phyloP scores from a whole-genome alignment of 2,113 vertebrate genomes.

The Catagonus wagneri region DNA sequence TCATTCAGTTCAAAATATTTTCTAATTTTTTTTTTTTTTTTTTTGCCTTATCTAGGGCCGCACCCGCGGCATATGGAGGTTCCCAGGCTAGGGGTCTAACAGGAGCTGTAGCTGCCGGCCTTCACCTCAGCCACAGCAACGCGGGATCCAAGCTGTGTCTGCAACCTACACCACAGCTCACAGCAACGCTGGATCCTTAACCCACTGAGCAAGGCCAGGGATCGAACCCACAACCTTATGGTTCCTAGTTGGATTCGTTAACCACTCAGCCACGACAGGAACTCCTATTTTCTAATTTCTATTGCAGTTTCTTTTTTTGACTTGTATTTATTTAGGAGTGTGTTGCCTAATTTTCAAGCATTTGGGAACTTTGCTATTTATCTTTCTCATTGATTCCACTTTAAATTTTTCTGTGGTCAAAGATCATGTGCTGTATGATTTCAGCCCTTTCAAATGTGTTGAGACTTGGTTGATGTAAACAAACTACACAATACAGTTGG shows the following conservation, averaged over 20 bases:
- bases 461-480: neutral
- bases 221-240: too few relatives aligned
- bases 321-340: neutral
- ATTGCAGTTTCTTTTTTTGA: conserved; percentile 10
- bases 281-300: conserved; percentile 5
- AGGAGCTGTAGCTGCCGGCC: too few relatives aligned
- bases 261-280: too few relatives aligned
- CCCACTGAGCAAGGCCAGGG: too few relatives aligned
- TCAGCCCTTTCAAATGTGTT: conserved; percentile 22
- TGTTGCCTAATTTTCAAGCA: conserved; percentile 42
- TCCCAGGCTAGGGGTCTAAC: too few relatives aligned
- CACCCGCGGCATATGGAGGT: too few relatives aligned
- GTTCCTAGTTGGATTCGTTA: too few relatives aligned
- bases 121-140: too few relatives aligned
- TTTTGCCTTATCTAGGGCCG: too few relatives aligned
- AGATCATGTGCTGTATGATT: neutral
- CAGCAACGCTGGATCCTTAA: too few relatives aligned
- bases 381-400: conserved; percentile 15
- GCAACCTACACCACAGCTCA: too few relatives aligned
- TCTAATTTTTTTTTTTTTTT: neutral
- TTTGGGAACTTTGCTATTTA: conserved; percentile 13
- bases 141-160: too few relatives aligned
- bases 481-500: neutral
- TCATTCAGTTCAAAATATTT: conserved; percentile 39
- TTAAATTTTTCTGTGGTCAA: conserved; percentile 31